These are phyloP conservation scores for Cotesia glomerata DNA, from an alignment of 1,140 invertebrate species.

Conservation along the genomic window DNA sequence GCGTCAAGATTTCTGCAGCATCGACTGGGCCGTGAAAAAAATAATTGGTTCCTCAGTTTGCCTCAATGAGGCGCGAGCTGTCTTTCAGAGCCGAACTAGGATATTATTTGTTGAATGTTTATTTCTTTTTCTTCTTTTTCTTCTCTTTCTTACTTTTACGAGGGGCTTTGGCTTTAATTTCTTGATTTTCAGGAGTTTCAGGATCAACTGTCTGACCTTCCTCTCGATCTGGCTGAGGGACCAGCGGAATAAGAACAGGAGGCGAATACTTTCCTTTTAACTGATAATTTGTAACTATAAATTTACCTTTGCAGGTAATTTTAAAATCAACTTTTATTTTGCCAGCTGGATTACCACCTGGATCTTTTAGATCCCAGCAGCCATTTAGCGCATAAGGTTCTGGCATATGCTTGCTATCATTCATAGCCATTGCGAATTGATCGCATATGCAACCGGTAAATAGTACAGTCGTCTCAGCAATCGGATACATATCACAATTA, in stretches of 20 bases:
- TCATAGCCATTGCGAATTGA: conserved; percentile 52
- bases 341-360: conserved; percentile 52
- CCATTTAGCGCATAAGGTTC: conserved; percentile 49
- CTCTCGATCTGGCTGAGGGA: conserved; percentile 41
- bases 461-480: conserved; percentile 46
- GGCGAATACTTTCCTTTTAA: conserved; percentile 33
- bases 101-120: not conserved
- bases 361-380: conserved; percentile 47
- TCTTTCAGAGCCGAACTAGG: no score
- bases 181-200: not conserved
- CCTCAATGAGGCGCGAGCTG: not conserved
- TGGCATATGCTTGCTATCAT: conserved; percentile 48
- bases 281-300: conserved; percentile 47
- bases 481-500: conserved; percentile 53
- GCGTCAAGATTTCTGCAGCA: not conserved
- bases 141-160: conserved; percentile 12
- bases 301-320: conserved; percentile 50
- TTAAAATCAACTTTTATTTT: conserved; percentile 46
- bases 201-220: conserved; percentile 30
- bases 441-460: conserved; percentile 56
- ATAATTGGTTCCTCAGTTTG: not conserved
- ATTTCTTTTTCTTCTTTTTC: conserved; percentile 15
- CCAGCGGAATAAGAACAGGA: conserved; percentile 16
- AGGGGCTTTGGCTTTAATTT: not conserved
- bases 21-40: not conserved